Percentiles rank a stretch among this genome's conserved stretches.
These are phyloP conservation scores for Karalla daura DNA, from an alignment of 2,797 vertebrate genomes.

Conservation along the genomic window DNA sequence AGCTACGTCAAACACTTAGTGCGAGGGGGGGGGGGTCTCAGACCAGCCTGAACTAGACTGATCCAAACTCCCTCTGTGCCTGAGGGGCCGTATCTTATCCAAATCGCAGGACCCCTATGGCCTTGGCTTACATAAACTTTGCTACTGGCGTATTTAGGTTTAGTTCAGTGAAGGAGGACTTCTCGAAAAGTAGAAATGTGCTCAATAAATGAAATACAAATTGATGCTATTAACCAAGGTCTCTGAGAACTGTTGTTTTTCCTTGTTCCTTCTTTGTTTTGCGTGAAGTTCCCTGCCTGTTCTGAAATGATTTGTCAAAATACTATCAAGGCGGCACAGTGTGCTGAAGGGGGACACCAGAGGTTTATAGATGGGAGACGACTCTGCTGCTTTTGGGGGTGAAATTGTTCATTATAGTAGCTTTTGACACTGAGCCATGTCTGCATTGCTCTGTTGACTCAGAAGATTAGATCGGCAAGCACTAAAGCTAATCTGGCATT, in stretches of 20 bases:
- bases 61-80: constrained; percentile 12
- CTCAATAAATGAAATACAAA: constrained; percentile 15
- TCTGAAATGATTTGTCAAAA: constrained; percentile 30
- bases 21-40: constrained; percentile 6
- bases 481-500: constrained; percentile 74
- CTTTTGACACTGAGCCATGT: constrained; percentile 64
- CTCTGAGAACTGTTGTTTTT: background rate
- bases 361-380: constrained; percentile 17
- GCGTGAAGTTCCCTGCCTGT: constrained; percentile 13
- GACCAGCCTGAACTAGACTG: constrained; percentile 20
- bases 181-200: background rate
- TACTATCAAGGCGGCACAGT: constrained; percentile 17
- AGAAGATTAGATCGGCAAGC: constrained; percentile 76
- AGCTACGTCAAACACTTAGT: constrained; percentile 8
- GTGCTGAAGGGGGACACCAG: constrained; percentile 16
- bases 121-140: background rate
- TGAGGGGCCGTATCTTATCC: constrained; percentile 16
- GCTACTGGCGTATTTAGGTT: constrained; percentile 3
- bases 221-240: background rate
- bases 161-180: background rate
- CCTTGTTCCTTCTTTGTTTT: constrained; percentile 21
- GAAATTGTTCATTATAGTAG: constrained; percentile 64
- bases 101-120: constrained; percentile 18
- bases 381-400: constrained; percentile 17
- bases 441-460: constrained; percentile 76